These are phyloP conservation scores for Lepidothrix coronata DNA, from an alignment of 2,113 vertebrate genomes.

Conservation along the genomic window DNA sequence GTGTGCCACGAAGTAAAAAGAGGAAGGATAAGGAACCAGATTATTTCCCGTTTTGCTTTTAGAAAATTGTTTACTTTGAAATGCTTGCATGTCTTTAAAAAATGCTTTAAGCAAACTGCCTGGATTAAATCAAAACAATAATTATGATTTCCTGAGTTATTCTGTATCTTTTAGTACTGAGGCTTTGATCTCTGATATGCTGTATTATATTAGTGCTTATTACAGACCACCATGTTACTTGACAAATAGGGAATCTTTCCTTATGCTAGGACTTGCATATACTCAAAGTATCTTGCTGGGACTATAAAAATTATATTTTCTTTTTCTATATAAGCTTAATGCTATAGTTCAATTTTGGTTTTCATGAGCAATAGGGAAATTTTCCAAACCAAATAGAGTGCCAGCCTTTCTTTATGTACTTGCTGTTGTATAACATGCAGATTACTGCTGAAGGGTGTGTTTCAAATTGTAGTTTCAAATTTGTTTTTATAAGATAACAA, in stretches of 20 bases:
- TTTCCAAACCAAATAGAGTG: neutral
- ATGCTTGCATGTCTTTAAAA: neutral
- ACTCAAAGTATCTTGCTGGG: neutral
- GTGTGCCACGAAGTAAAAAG: neutral
- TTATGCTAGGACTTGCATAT: neutral
- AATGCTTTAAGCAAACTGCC: neutral
- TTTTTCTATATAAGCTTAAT: neutral
- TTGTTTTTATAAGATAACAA: neutral
- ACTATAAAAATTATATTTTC: neutral
- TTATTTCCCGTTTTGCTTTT: conserved; percentile 19
- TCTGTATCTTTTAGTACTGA: neutral
- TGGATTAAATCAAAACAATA: neutral
- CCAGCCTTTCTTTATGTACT: neutral
- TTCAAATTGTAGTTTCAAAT: neutral
- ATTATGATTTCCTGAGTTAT: neutral
- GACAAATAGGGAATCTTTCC: neutral
- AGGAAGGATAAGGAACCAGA: neutral
- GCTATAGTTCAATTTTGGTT: neutral
- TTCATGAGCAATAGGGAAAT: neutral
- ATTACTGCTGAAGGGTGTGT: neutral
- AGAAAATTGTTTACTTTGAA: neutral
- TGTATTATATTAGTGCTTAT: neutral
- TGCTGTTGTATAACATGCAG: neutral
- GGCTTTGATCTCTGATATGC: neutral
- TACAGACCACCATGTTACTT: neutral